These are phyloP conservation scores for Drosophila parthenogenetica DNA, from an alignment of 2,888 invertebrate species.

Conservation along the genomic window DNA sequence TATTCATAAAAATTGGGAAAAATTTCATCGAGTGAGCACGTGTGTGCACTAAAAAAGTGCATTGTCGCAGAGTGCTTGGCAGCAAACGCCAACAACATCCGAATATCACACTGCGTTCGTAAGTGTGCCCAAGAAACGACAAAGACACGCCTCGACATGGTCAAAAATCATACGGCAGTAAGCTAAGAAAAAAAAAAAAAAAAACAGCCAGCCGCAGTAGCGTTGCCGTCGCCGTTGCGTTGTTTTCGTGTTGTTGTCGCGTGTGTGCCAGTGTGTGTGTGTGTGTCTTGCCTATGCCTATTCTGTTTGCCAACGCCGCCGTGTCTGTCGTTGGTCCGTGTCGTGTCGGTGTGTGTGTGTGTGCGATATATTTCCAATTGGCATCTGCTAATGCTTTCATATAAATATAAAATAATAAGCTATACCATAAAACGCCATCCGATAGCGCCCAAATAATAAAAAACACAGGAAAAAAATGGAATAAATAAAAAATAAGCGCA, in stretches of 20 bases:
- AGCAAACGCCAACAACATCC: conserved; percentile 33
- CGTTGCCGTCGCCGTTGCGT: conserved; percentile 50
- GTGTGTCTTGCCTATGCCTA: conserved; percentile 21
- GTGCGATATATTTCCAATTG: conserved; percentile 56
- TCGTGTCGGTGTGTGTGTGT: conserved; percentile 27
- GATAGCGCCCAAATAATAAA: conserved; percentile 25
- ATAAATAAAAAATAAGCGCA: conserved; percentile 42
- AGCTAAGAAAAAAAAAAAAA: conserved; percentile 36
- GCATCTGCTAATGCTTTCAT: conserved; percentile 56
- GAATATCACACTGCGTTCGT: conserved; percentile 37
- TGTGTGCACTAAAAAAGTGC: conserved; percentile 45
- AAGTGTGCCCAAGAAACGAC: conserved; percentile 42
- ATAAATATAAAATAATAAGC: conserved; percentile 18
- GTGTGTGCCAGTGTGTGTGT: conserved; percentile 29
- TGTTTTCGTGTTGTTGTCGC: conserved; percentile 61
- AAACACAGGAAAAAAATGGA: conserved; percentile 2
- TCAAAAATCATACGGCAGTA: conserved; percentile 63
- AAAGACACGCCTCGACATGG: conserved; percentile 61
- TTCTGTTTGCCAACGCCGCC: conserved; percentile 60
- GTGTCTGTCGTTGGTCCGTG: conserved; percentile 52
- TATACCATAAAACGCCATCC: conserved; percentile 22
- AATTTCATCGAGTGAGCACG: conserved; percentile 40
- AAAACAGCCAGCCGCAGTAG: conserved; percentile 41
- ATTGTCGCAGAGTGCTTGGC: conserved; percentile 23
- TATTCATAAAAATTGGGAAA: conserved; percentile 48